Conservation (phyloP, 1,140 invertebrate genomes). For the Macrocentrus cingulum region DNA sequence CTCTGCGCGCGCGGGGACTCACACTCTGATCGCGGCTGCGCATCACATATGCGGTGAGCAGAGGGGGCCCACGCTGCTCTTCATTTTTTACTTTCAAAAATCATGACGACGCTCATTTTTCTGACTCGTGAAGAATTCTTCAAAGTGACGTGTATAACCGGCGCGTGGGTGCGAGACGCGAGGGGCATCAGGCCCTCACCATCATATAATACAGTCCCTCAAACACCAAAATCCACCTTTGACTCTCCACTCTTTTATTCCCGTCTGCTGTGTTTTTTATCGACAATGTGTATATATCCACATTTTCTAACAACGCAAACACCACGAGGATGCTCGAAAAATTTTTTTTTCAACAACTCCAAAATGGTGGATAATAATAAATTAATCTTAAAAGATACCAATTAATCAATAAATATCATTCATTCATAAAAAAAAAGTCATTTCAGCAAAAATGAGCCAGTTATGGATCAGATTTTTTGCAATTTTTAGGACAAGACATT, state of each 20-base stretch:
- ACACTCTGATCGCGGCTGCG: background rate
- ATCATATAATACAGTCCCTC: background rate
- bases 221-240: conserved; percentile 17
- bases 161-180: conserved; percentile 22
- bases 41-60: background rate
- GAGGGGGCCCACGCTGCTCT: conserved; percentile 31
- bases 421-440: too few relatives aligned
- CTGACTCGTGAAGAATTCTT: conserved; percentile 60
- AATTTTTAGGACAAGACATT: too few relatives aligned
- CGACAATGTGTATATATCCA: background rate
- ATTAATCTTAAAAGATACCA: too few relatives aligned
- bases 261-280: background rate
- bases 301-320: too few relatives aligned
- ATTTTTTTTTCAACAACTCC: too few relatives aligned
- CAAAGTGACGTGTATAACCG: conserved; percentile 57
- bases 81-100: conserved; percentile 62
- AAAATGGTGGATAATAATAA: too few relatives aligned
- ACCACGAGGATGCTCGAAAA: too few relatives aligned
- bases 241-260: background rate
- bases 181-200: too few relatives aligned
- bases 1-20: background rate
- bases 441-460: too few relatives aligned
- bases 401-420: too few relatives aligned
- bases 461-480: too few relatives aligned
- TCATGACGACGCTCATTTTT: conserved; percentile 62